Evolutionary conservation across 1,140 invertebrate genomes (phyloP), one percentile per base, ranked within the genome.

Genomic region (Eueides isabella): DNA sequence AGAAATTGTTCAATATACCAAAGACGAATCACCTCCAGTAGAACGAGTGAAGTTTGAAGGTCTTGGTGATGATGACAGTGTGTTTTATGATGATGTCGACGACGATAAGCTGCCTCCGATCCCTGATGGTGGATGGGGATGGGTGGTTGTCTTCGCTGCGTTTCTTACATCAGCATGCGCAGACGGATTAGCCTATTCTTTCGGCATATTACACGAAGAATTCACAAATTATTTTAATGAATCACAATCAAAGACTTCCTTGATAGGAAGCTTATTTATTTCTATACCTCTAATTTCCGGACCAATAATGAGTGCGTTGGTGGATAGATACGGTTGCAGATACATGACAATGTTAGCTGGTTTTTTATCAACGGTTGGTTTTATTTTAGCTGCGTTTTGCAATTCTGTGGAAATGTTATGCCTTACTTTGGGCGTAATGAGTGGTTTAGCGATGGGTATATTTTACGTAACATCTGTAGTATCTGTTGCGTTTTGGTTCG

Each of bases 401-500:
- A 94, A 96, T 80, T 96, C 95, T 16, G 94, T 97, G 33, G 95
- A 95, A 82, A 92, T 97, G 86, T 94, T 98, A 69, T 97, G 96
- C 89, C 79, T 98, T 48, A 98, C 97, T 0, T 97, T 98, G 85
- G 97, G 97, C 1, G 94, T 98, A 4, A 94, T 98, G n/a, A 96
- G 97, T 19, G 97, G 97, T 2, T 92, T 98, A 33, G 97, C 97
- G 0, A 94, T 98, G 89, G 97, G 97, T 4, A 93, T 98, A 38
- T 96, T 97, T 68, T 97, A 97, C 84, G 97, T 98, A 1, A 97
- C 98, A 1, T 96, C 97, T 1, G 97, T 98, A 9, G 98, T 99
- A 0, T 95, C 96, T n/a, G 98, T 99, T 61, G 98, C 98, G 5
- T 98, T 97, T 87, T 99, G 99, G 95, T 99, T 99, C 82, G 98